Base-by-base conservation (phyloP, 2,797 vertebrate genomes). In the Cetoscarus ocellatus region DNA sequence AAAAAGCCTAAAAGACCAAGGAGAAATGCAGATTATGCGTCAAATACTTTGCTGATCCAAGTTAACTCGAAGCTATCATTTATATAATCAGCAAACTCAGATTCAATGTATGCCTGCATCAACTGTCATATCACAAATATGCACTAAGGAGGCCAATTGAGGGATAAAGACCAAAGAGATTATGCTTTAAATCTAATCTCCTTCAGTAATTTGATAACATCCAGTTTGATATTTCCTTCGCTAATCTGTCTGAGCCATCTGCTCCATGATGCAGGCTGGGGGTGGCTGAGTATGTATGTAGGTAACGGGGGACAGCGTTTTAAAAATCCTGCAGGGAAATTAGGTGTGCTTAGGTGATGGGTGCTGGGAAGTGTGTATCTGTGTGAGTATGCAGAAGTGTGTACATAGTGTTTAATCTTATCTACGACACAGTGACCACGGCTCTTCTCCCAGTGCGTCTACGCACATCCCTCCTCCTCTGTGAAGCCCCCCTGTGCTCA, bases 171-270 rank as follows among this genome's bases (percentile, higher is more conserved):
- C 63, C 54, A 61, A 53, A 86, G 66, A 84, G 80, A 88, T 93
- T 85, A 91, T 82, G 81, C 81, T 83, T 86, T 86, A 81, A 87
- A 86, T 86, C 74, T 88, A 91, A 92, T 92, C 88, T 84, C 76
- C 72, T 83, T 73, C 63, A 59, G 75, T 90, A 88, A 90, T 87
- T 84, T 86, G 82, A 86, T 90, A 88, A 86, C 80, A 88, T 91
- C 79, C 67, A 88, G 70, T 90, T 90, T 90, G 76, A 91, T 91
- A 89, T 93, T 88, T 92, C 77, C 78, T 75, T 59, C 51, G 67
- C 82, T 93, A 93, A 95, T 94, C 91, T 90, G 85, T 39, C 44
- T 74, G 58, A 84, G 77, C 90, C 93, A 94, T 94, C 92, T 94
- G 92, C 88, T 82, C 75, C 44, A 50, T 45, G 40, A 10, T 70